phyloP scores from a whole-genome alignment of 2,113 vertebrate genomes.

The Actenoides hombroni region DNA sequence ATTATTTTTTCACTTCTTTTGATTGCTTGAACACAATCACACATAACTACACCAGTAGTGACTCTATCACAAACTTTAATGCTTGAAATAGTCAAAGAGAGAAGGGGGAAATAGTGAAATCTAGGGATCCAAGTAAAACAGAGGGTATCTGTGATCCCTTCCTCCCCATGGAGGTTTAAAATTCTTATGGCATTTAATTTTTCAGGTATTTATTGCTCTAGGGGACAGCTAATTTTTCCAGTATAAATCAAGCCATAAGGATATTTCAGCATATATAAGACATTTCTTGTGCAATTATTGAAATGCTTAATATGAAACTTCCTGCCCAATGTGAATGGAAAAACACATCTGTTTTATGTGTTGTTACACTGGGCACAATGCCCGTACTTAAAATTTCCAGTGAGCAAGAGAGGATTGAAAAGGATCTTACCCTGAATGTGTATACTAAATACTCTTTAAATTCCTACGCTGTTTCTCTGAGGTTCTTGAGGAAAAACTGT shows the following conservation, averaged over 20 bases:
- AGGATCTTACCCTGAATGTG: constrained; percentile 47
- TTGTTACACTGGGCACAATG: constrained; percentile 73
- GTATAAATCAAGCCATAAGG: constrained; percentile 60
- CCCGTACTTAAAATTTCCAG: constrained; percentile 73
- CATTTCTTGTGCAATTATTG: constrained; percentile 69
- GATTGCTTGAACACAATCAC: background rate
- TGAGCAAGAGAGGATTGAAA: constrained; percentile 52
- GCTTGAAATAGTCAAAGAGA: constrained; percentile 6
- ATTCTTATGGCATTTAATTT: constrained; percentile 60
- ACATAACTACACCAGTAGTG: background rate
- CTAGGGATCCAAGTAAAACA: constrained; percentile 50
- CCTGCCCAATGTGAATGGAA: constrained; percentile 71
- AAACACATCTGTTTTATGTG: constrained; percentile 78
- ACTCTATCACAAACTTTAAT: background rate
- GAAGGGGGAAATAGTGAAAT: constrained; percentile 37
- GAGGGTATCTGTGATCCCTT: constrained; percentile 48
- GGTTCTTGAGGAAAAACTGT: constrained; percentile 35
- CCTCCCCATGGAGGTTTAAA: constrained; percentile 43
- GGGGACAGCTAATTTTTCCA: constrained; percentile 59
- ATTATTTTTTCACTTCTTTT: background rate
- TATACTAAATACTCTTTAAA: constrained; percentile 53
- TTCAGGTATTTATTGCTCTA: constrained; percentile 64
- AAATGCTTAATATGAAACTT: constrained; percentile 76
- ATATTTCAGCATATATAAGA: constrained; percentile 65
- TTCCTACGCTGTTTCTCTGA: constrained; percentile 38